These are phyloP conservation scores for Abramis brama DNA, from an alignment of 2,113 vertebrate genomes.

Conservation along the genomic window DNA sequence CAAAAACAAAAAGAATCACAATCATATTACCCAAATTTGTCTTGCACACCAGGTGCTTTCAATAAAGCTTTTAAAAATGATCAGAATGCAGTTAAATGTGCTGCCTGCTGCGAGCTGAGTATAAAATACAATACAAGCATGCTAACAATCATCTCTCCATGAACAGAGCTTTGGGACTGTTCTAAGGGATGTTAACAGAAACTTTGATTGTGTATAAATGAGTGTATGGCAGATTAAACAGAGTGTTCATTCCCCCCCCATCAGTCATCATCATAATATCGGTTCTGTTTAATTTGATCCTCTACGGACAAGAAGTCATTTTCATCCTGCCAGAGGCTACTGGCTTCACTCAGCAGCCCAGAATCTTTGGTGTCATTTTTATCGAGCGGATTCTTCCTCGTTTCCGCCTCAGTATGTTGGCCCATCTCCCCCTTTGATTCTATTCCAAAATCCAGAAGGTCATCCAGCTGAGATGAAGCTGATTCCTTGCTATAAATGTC, in stretches of 20 bases:
- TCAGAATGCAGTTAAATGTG: conserved; percentile 40
- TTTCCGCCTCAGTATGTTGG: conserved; percentile 26
- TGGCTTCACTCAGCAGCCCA: neutral
- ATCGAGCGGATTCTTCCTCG: conserved; percentile 22
- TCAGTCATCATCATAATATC: conserved; percentile 71
- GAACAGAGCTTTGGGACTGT: conserved; percentile 59
- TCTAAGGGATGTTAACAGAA: conserved; percentile 38
- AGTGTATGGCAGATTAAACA: conserved; percentile 42
- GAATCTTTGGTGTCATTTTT: conserved; percentile 49
- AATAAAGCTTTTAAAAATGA: conserved; percentile 60
- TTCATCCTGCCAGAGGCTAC: conserved; percentile 61
- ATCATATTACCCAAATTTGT: conserved; percentile 58
- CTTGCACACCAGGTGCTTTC: conserved; percentile 81
- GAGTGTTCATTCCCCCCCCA: neutral
- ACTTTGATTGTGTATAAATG: conserved; percentile 24
- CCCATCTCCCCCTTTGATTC: conserved; percentile 44
- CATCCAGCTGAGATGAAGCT: conserved; percentile 61
- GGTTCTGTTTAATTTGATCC: conserved; percentile 80
- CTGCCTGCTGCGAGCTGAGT: conserved; percentile 58
- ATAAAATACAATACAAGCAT: conserved; percentile 60
- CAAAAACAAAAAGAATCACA: conserved; percentile 52
- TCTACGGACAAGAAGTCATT: conserved; percentile 69
- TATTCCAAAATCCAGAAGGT: conserved; percentile 75
- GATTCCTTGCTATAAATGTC: conserved; percentile 60
- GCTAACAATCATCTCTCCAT: conserved; percentile 72